Evolutionary conservation across 64 coral and sea anemone genomes (phyloP).

Genomic region (Porites australiensis): DNA sequence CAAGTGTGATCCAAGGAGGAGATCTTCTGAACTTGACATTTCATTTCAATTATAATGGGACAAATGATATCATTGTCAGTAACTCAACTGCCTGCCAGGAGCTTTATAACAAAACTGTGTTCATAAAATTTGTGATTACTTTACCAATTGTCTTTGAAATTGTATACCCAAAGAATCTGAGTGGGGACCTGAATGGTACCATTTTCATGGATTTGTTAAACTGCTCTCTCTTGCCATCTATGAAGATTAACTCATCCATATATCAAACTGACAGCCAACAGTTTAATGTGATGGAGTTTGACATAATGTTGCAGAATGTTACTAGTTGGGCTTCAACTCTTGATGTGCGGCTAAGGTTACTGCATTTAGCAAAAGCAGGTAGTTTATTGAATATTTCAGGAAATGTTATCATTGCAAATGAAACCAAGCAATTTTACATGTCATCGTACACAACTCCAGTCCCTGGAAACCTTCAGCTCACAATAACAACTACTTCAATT

Average conservation of each 20-base stretch:
- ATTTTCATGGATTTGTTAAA: slow-evolving; percentile 75
- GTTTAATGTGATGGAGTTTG: background rate
- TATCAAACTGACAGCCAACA: background rate
- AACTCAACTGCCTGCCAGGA: slow-evolving; percentile 65
- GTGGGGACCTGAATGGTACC: background rate
- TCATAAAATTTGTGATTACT: slow-evolving; percentile 44
- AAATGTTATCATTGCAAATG: slow-evolving; percentile 13
- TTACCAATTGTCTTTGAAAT: slow-evolving; percentile 68
- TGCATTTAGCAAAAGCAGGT: slow-evolving; percentile 36
- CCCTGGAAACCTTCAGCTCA: slow-evolving; percentile 49
- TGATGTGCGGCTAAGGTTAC: slow-evolving; percentile 34
- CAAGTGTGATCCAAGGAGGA: slow-evolving; percentile 55
- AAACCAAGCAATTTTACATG: slow-evolving; percentile 22
- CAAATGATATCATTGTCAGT: slow-evolving; percentile 5
- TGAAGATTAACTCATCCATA: slow-evolving; percentile 4
- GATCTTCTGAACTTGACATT: slow-evolving; percentile 74
- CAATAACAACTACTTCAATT: slow-evolving; percentile 51
- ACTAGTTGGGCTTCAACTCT: slow-evolving; percentile 59
- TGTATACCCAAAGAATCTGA: slow-evolving; percentile 9
- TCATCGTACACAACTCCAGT: slow-evolving; percentile 38
- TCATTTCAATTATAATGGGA: slow-evolving; percentile 60
- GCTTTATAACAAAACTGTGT: background rate
- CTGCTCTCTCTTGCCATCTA: slow-evolving; percentile 47
- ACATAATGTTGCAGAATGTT: slow-evolving; percentile 67
- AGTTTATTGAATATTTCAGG: slow-evolving; percentile 51